Evolutionary conservation across 2,113 vertebrate genomes (phyloP).

Genomic region (Ibidorhyncha struthersii): DNA sequence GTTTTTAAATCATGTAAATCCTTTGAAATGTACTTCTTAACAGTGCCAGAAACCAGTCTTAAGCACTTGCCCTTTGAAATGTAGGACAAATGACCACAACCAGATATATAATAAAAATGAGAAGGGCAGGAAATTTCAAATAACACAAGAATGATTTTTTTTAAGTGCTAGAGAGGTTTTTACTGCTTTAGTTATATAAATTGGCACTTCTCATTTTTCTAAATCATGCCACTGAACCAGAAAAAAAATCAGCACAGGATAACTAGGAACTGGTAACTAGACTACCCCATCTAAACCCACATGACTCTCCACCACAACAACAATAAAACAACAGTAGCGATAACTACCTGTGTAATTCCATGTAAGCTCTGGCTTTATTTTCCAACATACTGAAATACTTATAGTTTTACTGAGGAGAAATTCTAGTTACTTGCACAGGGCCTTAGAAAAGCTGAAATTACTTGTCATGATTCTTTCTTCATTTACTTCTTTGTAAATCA

Average conservation of each 20-base stretch:
- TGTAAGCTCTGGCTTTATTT: background rate
- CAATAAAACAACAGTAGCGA: background rate
- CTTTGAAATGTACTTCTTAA: background rate
- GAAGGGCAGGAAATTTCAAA: background rate
- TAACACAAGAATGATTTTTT: background rate
- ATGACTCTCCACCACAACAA: background rate
- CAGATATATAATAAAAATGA: background rate
- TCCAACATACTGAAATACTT: conserved; percentile 13
- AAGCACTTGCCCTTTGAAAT: background rate
- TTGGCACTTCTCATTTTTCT: background rate
- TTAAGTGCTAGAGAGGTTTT: background rate
- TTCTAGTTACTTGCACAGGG: conserved; percentile 16
- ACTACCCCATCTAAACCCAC: background rate
- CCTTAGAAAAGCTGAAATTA: conserved; percentile 50
- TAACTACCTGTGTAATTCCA: background rate
- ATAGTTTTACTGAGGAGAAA: background rate
- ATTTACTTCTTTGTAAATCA: background rate
- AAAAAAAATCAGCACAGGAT: background rate
- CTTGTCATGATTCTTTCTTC: background rate
- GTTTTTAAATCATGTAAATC: background rate
- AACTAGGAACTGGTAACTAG: background rate
- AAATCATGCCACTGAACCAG: background rate
- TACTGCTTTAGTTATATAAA: background rate
- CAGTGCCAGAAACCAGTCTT: background rate
- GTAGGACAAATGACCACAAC: background rate